Conservation (phyloP, 2,797 vertebrate species). For the Rhinella marina region DNA sequence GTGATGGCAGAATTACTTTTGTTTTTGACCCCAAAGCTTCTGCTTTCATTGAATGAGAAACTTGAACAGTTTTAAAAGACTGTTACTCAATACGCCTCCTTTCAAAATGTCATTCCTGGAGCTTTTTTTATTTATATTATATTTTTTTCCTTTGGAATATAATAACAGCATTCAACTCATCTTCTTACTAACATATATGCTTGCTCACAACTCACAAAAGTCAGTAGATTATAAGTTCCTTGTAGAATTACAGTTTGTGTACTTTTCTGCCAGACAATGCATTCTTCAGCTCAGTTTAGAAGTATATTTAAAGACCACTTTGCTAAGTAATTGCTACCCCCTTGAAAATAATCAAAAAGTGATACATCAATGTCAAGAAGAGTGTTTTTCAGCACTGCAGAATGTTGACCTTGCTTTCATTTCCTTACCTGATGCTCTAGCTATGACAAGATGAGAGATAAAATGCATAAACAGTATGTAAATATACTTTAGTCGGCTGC, state of each 20-base stretch:
- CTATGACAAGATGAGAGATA: constrained; percentile 57
- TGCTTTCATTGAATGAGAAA: constrained; percentile 33
- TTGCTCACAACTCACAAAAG: constrained; percentile 45
- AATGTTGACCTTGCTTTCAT: constrained; percentile 59
- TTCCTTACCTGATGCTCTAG: constrained; percentile 54
- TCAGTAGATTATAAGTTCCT: constrained; percentile 57
- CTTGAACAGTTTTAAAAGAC: constrained; percentile 43
- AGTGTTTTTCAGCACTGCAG: constrained; percentile 44
- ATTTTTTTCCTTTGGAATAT: constrained; percentile 42
- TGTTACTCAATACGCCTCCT: constrained; percentile 55
- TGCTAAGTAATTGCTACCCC: constrained; percentile 62
- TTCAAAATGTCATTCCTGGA: constrained; percentile 54
- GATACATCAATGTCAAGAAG: constrained; percentile 63
- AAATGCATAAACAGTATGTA: constrained; percentile 61
- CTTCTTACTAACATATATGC: constrained; percentile 53
- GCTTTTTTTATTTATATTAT: constrained; percentile 48
- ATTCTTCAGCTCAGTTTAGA: constrained; percentile 58
- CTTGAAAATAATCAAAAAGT: constrained; percentile 63
- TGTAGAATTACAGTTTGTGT: constrained; percentile 58
- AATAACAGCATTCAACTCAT: constrained; percentile 57
- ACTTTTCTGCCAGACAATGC: constrained; percentile 61
- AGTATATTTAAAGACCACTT: constrained; percentile 60
- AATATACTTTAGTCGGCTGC: constrained; percentile 48
- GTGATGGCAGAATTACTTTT: constrained; percentile 42
- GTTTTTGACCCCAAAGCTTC: constrained; percentile 35